Evolutionary conservation across 2,797 vertebrate species (phyloP), one percentile per base, ranked within the genome.

Genomic region (Apogon hyalosoma): DNA sequence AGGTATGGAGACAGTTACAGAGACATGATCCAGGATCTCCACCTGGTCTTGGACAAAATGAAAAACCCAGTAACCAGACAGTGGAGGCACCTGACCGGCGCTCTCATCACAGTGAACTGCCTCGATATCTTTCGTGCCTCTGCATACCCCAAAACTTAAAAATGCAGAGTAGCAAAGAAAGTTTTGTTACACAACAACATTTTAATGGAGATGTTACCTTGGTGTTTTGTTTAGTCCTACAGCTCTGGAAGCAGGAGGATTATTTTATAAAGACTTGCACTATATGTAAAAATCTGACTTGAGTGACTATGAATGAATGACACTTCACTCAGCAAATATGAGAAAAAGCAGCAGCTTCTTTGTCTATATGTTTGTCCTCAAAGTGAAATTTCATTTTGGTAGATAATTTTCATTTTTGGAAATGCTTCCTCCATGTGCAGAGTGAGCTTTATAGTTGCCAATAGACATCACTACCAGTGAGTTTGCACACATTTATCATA

Each of bases 1-100:
- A 94, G 92, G 47, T 97, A 98, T 1, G 95, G 96, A 75, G 94
- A 95, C 1, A 93, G 93, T 84, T 96, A 96, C 91, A 93, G 92
- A 82, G 97, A 98, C 6, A 92, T 98, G 88, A 92, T 99, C 67
- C 97, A 98, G 90, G 98, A 98, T 65, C 93, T 99, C 31, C 98
- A 99, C 12, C 91, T 94, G 70, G 88, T 94, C 46, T 87, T 99
- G 89, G 98, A 98, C 89, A 98, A 95, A 90, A 98, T 98, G 96
- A 99, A 96, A 92, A 96, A 92, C 56, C 98, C 98, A 16, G 88
- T 96, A 49, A 98, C 96, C 56, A 96, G 94, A 87, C 92, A 96
- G 1, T 98, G 98, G 98, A 90, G 97, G 88, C 96, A 97, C 42
- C 90, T 99, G 72, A 98, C 97, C 0, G 98, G 98, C 48, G 90